phyloP scores from a whole-genome alignment of 2,888 invertebrate genomes.

The Hymenopus coronatus region DNA sequence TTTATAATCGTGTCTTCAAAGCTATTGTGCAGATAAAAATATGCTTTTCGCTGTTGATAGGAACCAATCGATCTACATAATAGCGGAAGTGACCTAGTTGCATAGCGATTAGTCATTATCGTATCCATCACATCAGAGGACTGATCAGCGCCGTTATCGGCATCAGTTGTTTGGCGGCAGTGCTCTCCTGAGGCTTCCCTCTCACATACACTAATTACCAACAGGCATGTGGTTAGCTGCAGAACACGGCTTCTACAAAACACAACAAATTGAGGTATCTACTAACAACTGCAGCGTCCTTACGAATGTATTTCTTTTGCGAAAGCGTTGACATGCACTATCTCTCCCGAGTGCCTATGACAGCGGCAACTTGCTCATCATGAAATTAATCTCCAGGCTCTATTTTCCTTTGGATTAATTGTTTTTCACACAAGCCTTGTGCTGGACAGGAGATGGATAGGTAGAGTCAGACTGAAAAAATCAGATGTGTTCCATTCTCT shows the following conservation, averaged over 20 bases:
- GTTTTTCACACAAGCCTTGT: no score
- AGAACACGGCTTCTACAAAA: not conserved
- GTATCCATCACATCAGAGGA: not conserved
- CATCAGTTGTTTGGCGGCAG: not conserved
- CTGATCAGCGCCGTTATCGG: not conserved
- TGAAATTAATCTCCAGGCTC: no score
- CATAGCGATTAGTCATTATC: not conserved
- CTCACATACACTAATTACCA: not conserved
- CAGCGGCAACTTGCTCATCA: no score
- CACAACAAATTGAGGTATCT: not conserved
- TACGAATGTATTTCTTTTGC: no score
- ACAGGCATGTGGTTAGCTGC: not conserved
- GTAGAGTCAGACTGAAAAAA: no score
- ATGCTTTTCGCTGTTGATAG: not conserved
- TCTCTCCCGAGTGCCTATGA: no score
- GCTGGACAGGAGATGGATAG: no score
- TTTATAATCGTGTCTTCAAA: not conserved
- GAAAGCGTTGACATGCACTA: no score
- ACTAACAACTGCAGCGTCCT: no score
- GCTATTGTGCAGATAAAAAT: not conserved
- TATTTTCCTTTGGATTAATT: no score
- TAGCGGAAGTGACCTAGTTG: not conserved
- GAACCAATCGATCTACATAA: not conserved
- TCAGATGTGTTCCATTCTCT: no score
- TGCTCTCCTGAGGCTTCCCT: not conserved